Evolutionary conservation across 2,113 vertebrate species (phyloP).

Genomic region (Plecturocebus donacophilus): DNA sequence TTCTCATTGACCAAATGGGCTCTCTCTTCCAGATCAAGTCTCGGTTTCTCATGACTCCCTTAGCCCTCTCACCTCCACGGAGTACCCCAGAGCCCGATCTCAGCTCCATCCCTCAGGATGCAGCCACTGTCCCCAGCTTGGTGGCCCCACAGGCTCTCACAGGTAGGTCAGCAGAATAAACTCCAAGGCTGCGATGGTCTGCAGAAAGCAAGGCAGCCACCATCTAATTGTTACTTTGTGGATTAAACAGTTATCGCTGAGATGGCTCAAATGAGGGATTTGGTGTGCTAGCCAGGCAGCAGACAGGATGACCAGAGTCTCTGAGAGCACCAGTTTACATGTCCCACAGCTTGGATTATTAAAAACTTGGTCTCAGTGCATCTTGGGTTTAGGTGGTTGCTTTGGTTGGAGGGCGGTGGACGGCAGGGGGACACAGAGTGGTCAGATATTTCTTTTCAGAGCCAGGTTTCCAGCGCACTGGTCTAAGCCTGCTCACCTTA

Average conservation of each 20-base stretch:
- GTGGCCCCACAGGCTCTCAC: conserved; percentile 91
- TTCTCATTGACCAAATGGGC: conserved; percentile 48
- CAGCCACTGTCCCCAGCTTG: conserved; percentile 92
- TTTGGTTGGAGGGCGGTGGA: not conserved
- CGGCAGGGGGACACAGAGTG: not conserved
- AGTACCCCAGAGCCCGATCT: conserved; percentile 95
- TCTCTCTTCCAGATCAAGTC: conserved; percentile 92
- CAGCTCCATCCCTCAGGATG: conserved; percentile 95
- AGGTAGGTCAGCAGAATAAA: conserved; percentile 85
- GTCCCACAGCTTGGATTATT: not conserved
- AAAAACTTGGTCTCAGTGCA: not conserved
- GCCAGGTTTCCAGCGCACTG: not conserved
- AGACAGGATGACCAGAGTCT: not conserved
- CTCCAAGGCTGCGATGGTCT: not conserved
- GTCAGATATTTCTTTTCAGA: not conserved
- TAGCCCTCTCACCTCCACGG: conserved; percentile 92
- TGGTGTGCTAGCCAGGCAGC: fast-evolving
- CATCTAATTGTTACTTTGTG: not conserved
- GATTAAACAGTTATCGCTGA: not conserved
- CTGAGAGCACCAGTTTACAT: not conserved
- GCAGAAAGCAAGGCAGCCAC: not conserved
- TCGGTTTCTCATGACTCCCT: conserved; percentile 91
- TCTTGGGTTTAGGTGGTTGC: not conserved
- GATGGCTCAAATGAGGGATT: not conserved
- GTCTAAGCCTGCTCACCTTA: not conserved